Conservation (phyloP, 2,797 vertebrate genomes). For the Intellagama lesueurii region DNA sequence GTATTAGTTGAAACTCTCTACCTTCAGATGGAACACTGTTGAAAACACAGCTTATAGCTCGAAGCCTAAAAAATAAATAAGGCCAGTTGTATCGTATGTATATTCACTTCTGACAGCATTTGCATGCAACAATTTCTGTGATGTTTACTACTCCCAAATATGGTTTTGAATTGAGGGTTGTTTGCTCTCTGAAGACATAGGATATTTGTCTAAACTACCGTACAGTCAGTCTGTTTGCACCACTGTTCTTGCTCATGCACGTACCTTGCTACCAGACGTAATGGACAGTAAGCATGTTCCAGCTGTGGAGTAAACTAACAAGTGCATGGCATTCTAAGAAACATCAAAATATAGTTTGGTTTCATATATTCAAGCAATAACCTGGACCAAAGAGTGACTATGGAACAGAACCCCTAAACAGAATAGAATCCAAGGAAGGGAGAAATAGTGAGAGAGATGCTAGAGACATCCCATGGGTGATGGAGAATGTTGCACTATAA, state of each 20-base stretch:
- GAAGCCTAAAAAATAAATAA: conserved; percentile 3
- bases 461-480: background rate
- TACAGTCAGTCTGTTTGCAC: background rate
- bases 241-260: background rate
- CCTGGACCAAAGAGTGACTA: background rate
- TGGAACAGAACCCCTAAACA: background rate
- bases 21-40: background rate
- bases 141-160: background rate
- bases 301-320: background rate
- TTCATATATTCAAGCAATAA: background rate
- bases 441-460: background rate
- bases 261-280: background rate
- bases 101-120: background rate
- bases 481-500: background rate
- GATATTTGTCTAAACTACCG: background rate
- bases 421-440: background rate
- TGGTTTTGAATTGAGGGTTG: background rate
- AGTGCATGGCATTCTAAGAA: background rate
- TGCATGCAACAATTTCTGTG: background rate
- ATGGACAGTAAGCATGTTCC: background rate
- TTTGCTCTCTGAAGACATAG: background rate
- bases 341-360: background rate
- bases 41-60: conserved; percentile 7
- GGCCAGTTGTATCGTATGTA: background rate
- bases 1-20: conserved; percentile 12